Evolutionary conservation across 2,888 invertebrate genomes (phyloP).

Genomic region (Empis livida): DNA sequence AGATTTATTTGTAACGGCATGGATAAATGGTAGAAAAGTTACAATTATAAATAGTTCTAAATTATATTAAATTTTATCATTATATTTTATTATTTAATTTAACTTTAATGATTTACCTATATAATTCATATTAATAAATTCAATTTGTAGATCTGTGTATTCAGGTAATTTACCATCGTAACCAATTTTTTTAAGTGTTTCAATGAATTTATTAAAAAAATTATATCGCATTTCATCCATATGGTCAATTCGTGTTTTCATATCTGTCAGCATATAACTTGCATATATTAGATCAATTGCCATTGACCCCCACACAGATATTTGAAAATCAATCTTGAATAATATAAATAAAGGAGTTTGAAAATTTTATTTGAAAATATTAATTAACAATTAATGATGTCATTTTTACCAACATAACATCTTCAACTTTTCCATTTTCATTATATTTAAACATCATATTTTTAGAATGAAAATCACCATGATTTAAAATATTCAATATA

Average conservation of each 20-base stretch:
- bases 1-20: too few species aligned
- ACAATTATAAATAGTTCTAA: too few species aligned
- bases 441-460: slow-evolving; percentile 33
- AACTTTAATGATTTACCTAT: slow-evolving; percentile 1
- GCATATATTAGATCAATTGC: slow-evolving; percentile 9
- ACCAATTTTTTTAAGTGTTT: slow-evolving; percentile 6
- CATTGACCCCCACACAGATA: slow-evolving; percentile 9
- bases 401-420: slow-evolving; percentile 8
- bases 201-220: slow-evolving; percentile 7
- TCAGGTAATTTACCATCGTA: slow-evolving; percentile 6
- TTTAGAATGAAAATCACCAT: slow-evolving; percentile 35
- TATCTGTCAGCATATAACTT: slow-evolving; percentile 5
- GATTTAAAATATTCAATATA: slow-evolving; percentile 27
- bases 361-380: too few species aligned
- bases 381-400: too few species aligned
- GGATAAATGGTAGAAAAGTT: too few species aligned
- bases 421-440: slow-evolving; percentile 1
- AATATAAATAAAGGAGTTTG: not conserved
- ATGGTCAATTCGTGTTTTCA: slow-evolving; percentile 3
- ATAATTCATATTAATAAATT: slow-evolving; percentile 9
- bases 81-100: not conserved
- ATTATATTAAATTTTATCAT: not conserved
- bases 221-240: slow-evolving; percentile 8
- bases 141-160: slow-evolving; percentile 7
- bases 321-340: slow-evolving; percentile 11